Evolutionary conservation across 2,113 vertebrate species (phyloP), one percentile per base, ranked within the genome.

Genomic region (Gadus chalcogrammus): DNA sequence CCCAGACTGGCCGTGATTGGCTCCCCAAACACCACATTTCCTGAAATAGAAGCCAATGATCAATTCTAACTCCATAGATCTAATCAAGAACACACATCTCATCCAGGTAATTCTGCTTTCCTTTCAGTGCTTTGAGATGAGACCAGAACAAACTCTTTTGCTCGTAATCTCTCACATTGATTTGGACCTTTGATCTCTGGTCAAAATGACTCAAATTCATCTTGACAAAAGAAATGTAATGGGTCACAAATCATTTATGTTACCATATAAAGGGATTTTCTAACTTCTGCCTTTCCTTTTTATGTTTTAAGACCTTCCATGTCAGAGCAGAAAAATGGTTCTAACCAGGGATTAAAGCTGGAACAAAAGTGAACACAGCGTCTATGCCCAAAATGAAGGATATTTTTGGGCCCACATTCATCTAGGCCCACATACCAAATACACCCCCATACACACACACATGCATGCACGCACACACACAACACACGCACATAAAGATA

Each of bases 1-100:
- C 96, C 97, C 0, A 99, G 92, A 73, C 97, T 99, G 85, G 97
- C 97, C 0, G 95, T 94, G 90, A 98, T 97, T 62, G 97, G 97
- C 87, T 99, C 97, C 5, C 97, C 97, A 80, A 98, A 99, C 75
- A 99, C 97, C 74, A 98, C 96, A 0, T 96, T 96, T 78, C 97
- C 97, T 99, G 67, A 31, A 67, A 48, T 6, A 48, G 42, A 48
- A 9, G 42, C 42, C 42, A 6, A 48, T 48, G 12, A 9, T 48
- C 42, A 48, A 48, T 48, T 48, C 42, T 48, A 48, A 48, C 42
- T 48, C 7, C 42, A 48, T 9, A 11, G 8, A 48, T 48, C 7
- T 5, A 48, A 48, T 48, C 7, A 11, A 48, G 7, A 48, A 48
- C 7, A 48, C 27, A 12, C 27, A 12, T 9, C 20, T n/a, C 15